phyloP scores from a whole-genome alignment of 2,888 invertebrate genomes.

The Glyphotaelius pellucidus region DNA sequence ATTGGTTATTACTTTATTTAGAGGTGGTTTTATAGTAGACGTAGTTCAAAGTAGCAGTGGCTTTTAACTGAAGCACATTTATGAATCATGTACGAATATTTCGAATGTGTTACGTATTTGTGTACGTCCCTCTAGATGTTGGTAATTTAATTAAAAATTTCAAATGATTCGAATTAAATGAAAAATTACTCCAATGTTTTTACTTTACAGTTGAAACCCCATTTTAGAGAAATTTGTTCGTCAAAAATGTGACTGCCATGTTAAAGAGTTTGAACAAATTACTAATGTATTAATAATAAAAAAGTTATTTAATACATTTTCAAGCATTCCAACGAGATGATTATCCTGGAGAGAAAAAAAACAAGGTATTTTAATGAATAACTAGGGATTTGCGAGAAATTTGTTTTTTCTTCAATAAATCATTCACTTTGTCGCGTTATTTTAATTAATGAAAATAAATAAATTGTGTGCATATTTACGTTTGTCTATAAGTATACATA shows the following conservation, averaged over 20 bases:
- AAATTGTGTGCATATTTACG: too few relatives aligned
- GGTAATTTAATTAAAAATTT: neutral
- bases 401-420: neutral
- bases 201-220: neutral
- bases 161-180: neutral
- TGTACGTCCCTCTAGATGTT: neutral
- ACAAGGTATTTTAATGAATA: neutral
- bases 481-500: too few relatives aligned
- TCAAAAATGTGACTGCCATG: neutral
- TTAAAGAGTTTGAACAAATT: neutral
- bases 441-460: too few relatives aligned
- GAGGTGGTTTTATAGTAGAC: neutral
- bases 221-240: neutral
- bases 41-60: conserved; percentile 17
- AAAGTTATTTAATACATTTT: neutral
- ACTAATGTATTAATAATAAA: neutral
- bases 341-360: neutral
- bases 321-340: neutral
- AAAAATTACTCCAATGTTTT: neutral
- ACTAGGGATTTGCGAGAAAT: neutral
- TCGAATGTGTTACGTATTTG: neutral
- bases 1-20: neutral
- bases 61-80: conserved; percentile 44
- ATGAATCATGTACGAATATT: conserved; percentile 19
- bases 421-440: too few relatives aligned